Conservation (phyloP, 64 coral and sea anemone species). For the Hydrozoanthus tunicans region DNA sequence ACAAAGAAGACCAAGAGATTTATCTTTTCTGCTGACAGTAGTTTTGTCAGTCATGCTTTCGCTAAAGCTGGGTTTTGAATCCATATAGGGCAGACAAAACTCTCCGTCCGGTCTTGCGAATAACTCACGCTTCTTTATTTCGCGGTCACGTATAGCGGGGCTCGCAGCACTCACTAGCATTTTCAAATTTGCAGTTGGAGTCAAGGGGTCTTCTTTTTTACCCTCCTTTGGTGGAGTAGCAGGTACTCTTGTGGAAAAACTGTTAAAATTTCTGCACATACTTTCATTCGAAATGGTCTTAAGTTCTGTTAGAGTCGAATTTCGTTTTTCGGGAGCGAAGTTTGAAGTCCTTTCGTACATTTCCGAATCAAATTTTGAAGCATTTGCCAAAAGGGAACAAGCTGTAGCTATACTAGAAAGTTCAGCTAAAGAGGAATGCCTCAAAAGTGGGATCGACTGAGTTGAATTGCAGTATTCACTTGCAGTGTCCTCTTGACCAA, state of each 20-base stretch:
- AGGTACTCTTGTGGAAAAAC: slow-evolving; percentile 46
- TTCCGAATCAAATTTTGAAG: slow-evolving; percentile 22
- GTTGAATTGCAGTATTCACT: slow-evolving; percentile 70
- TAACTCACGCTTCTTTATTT: slow-evolving; percentile 90
- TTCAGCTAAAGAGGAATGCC: slow-evolving; percentile 86
- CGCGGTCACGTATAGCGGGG: slow-evolving; percentile 90
- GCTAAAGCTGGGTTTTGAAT: slow-evolving; percentile 13
- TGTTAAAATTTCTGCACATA: slow-evolving; percentile 33
- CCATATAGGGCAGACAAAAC: slow-evolving; percentile 64
- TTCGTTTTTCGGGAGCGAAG: slow-evolving; percentile 3
- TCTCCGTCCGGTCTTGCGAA: slow-evolving; percentile 73
- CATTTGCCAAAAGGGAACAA: slow-evolving; percentile 42
- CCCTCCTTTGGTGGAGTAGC: slow-evolving; percentile 87
- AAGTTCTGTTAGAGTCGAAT: slow-evolving; percentile 26
- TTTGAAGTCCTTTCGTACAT: slow-evolving; percentile 19
- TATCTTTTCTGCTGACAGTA: slow-evolving; percentile 90
- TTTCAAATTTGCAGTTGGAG: slow-evolving; percentile 96
- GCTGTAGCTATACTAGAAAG: slow-evolving; percentile 83
- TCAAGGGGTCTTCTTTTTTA: slow-evolving; percentile 77
- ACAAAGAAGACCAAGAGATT: slow-evolving; percentile 90
- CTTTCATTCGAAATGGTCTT: slow-evolving; percentile 25
- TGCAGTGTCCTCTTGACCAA: slow-evolving; percentile 57
- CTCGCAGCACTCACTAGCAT: slow-evolving; percentile 96
- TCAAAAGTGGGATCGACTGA: slow-evolving; percentile 49
- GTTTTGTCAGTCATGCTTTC: slow-evolving; percentile 61